These are phyloP conservation scores for Valencia hispanica DNA, from an alignment of 2,797 vertebrate species.

Conservation along the genomic window DNA sequence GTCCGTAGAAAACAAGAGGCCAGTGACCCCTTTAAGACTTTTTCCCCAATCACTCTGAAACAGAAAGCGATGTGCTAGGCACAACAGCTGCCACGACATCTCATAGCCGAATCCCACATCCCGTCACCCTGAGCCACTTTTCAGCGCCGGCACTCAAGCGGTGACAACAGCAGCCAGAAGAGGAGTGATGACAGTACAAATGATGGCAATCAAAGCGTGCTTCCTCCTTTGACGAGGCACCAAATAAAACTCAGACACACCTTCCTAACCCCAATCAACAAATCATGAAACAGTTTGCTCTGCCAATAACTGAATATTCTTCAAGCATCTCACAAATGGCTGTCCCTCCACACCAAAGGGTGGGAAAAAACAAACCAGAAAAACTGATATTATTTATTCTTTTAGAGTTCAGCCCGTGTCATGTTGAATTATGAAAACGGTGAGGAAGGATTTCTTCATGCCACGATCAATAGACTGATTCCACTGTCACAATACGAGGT, in stretches of 20 bases:
- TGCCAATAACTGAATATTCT: conserved; percentile 42
- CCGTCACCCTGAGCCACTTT: conserved; percentile 37
- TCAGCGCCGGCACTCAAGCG: conserved; percentile 56
- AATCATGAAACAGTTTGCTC: conserved; percentile 57
- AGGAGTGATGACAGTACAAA: conserved; percentile 70
- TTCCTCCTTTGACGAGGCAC: conserved; percentile 46
- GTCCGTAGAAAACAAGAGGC: conserved; percentile 10
- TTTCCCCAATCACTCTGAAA: conserved; percentile 28
- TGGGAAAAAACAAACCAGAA: neutral
- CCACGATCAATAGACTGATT: conserved; percentile 70
- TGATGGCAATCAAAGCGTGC: conserved; percentile 55
- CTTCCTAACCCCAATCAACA: conserved; percentile 50
- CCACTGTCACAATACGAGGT: conserved; percentile 60
- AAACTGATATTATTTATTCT: conserved; percentile 70
- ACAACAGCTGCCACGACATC: conserved; percentile 49
- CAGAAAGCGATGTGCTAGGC: conserved; percentile 54
- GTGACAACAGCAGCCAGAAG: conserved; percentile 30
- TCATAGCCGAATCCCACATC: conserved; percentile 26
- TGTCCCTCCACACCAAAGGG: conserved; percentile 45
- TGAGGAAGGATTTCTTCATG: conserved; percentile 58
- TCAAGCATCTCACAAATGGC: conserved; percentile 66
- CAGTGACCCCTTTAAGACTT: conserved; percentile 25
- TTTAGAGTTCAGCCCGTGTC: conserved; percentile 59
- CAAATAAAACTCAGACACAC: conserved; percentile 50
- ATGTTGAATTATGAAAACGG: conserved; percentile 73